phyloP scores from a whole-genome alignment of 2,888 invertebrate genomes.

The Platycheirus albimanus region DNA sequence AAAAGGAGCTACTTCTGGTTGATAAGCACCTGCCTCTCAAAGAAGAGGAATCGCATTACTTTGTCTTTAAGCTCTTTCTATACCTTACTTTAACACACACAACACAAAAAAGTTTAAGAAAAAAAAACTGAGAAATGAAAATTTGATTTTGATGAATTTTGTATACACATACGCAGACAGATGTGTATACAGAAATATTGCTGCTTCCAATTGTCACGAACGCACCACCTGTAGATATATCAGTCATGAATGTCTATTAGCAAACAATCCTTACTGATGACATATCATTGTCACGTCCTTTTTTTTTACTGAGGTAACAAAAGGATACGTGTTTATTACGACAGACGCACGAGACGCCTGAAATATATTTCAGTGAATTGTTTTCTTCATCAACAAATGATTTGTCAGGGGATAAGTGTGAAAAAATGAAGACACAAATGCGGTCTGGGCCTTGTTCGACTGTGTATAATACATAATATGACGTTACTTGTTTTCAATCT shows the following conservation, averaged over 20 bases:
- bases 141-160: slow-evolving; percentile 68
- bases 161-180: slow-evolving; percentile 10
- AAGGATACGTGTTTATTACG: background rate
- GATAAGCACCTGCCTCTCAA: slow-evolving; percentile 54
- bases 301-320: background rate
- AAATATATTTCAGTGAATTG: too few relatives aligned
- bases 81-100: background rate
- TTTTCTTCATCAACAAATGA: too few relatives aligned
- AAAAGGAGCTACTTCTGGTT: background rate
- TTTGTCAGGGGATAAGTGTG: too few relatives aligned
- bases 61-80: slow-evolving; percentile 24
- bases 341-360: too few relatives aligned
- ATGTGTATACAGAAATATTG: background rate
- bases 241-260: slow-evolving; percentile 52
- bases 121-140: slow-evolving; percentile 52
- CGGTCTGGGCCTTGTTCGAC: too few relatives aligned
- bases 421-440: too few relatives aligned
- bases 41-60: slow-evolving; percentile 48
- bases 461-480: too few relatives aligned
- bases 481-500: too few relatives aligned
- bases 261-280: slow-evolving; percentile 62
- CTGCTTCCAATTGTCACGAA: slow-evolving; percentile 37
- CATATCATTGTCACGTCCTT: slow-evolving; percentile 36
- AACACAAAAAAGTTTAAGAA: background rate
- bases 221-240: slow-evolving; percentile 37